These are phyloP conservation scores for Gorilla gorilla DNA, from an alignment of 2,113 vertebrate genomes.

Conservation along the genomic window DNA sequence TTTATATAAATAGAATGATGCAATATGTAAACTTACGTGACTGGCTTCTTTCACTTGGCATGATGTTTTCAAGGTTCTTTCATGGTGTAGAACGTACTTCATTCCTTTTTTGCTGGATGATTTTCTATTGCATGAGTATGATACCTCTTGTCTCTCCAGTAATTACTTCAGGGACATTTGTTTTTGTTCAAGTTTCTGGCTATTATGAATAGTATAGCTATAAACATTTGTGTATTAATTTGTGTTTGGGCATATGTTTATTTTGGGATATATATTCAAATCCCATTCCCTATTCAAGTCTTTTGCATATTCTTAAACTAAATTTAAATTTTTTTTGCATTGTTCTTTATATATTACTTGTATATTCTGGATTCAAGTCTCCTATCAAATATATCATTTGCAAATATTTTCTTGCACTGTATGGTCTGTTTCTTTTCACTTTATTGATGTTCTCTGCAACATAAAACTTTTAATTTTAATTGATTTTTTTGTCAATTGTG, in stretches of 20 bases:
- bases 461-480: not conserved
- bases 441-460: not conserved
- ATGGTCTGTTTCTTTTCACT: not conserved
- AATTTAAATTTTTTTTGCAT: not conserved
- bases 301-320: not conserved
- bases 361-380: not conserved
- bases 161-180: not conserved
- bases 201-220: not conserved
- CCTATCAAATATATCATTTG: not conserved
- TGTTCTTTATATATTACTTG: not conserved
- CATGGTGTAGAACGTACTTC: not conserved
- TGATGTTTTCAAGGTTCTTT: not conserved
- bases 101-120: not conserved
- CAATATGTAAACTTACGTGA: not conserved
- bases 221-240: not conserved
- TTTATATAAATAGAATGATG: not conserved
- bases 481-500: no score
- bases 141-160: not conserved
- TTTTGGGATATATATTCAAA: not conserved
- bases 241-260: not conserved
- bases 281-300: not conserved
- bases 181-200: not conserved
- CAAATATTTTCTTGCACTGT: not conserved
- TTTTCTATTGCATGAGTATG: not conserved
- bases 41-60: not conserved